Percentiles rank a stretch among this genome's conserved stretches.
phyloP scores from a whole-genome alignment of 2,797 vertebrate species.

The Falco novaeseelandiae region DNA sequence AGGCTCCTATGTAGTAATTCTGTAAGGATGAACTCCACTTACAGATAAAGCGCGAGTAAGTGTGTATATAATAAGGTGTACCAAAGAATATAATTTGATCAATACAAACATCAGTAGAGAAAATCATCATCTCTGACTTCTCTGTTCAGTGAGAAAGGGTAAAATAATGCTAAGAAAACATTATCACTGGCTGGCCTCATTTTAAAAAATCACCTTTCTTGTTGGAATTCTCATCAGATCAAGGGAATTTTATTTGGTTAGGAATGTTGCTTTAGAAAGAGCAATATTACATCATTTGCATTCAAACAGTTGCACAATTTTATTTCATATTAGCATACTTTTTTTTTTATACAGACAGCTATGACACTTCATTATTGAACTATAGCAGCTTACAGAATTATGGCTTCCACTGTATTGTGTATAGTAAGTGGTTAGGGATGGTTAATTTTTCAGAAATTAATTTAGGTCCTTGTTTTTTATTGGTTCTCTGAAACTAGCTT shows the following conservation, averaged over 20 bases:
- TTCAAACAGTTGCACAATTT: background rate
- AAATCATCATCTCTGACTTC: constrained; percentile 20
- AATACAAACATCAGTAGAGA: constrained; percentile 3
- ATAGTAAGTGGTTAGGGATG: background rate
- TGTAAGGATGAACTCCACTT: background rate
- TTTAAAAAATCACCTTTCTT: background rate
- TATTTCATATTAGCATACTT: background rate
- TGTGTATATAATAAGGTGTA: background rate
- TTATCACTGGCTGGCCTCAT: background rate
- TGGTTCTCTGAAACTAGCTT: background rate
- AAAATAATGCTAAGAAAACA: background rate
- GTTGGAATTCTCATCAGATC: constrained; percentile 25
- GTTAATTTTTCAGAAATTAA: background rate
- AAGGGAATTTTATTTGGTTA: background rate
- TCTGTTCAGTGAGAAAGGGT: background rate
- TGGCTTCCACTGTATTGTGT: background rate
- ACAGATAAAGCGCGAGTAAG: background rate
- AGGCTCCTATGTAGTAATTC: background rate
- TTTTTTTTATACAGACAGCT: background rate
- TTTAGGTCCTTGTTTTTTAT: background rate
- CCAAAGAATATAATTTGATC: constrained; percentile 24
- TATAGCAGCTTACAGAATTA: background rate
- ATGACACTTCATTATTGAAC: background rate
- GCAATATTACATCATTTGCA: background rate
- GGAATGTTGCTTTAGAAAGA: background rate